Conservation (phyloP, 2,113 vertebrate species). For the Oncorhynchus nerka region DNA sequence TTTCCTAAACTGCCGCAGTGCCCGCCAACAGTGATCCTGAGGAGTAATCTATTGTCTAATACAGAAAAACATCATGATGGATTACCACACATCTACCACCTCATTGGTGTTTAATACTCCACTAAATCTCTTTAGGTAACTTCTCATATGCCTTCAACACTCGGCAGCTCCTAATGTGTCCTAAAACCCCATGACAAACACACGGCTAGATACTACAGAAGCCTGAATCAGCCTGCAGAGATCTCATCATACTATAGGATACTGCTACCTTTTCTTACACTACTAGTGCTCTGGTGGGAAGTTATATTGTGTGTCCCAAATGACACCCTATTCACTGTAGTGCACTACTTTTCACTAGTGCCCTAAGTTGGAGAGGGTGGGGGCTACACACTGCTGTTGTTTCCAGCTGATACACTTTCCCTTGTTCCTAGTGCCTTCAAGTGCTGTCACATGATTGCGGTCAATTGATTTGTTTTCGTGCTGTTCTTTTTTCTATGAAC, state of each 20-base stretch:
- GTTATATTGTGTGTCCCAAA: no score
- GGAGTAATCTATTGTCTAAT: background rate
- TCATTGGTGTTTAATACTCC: conserved; percentile 29
- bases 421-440: background rate
- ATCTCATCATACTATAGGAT: conserved; percentile 13
- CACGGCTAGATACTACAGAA: conserved; percentile 26
- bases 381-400: background rate
- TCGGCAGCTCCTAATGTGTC: conserved; percentile 21
- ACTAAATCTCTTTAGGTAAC: conserved; percentile 22
- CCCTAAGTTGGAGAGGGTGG: no score
- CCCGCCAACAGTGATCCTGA: background rate
- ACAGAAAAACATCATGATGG: conserved; percentile 11
- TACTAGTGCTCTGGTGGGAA: no score
- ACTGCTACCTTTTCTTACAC: no score
- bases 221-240: conserved; percentile 22
- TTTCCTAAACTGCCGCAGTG: conserved; percentile 41
- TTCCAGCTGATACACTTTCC: background rate
- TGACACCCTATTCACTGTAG: no score
- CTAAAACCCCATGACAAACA: conserved; percentile 26
- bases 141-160: conserved; percentile 43
- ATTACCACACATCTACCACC: conserved; percentile 20
- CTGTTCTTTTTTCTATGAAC: background rate
- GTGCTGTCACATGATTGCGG: conserved; percentile 15
- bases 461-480: conserved; percentile 22
- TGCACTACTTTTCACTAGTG: no score